These are phyloP conservation scores for Odontomyia ornata DNA, from an alignment of 2,888 invertebrate species.

Conservation along the genomic window DNA sequence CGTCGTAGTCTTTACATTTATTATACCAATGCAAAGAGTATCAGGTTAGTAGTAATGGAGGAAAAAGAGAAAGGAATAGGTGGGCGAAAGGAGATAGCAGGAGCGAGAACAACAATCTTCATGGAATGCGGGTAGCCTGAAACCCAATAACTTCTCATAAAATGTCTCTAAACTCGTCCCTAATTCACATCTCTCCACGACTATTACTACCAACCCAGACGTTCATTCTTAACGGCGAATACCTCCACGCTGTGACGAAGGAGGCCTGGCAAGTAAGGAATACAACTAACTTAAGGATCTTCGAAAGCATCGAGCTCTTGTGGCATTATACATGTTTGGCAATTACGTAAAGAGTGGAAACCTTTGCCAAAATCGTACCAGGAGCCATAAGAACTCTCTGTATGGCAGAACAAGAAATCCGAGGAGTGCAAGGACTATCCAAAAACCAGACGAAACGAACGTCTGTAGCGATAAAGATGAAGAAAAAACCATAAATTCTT, in stretches of 20 bases:
- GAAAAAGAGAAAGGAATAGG: too few species aligned
- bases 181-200: background rate
- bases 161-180: slow-evolving; percentile 4
- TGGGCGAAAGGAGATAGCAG: too few species aligned
- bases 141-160: slow-evolving; percentile 43
- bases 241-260: background rate
- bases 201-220: background rate
- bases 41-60: too few species aligned
- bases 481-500: slow-evolving; percentile 47
- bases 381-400: background rate
- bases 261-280: background rate
- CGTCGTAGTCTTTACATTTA: background rate
- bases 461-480: slow-evolving; percentile 21
- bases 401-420: slow-evolving; percentile 25
- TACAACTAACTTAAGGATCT: background rate
- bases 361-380: slow-evolving; percentile 13
- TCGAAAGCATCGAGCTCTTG: background rate
- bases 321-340: slow-evolving; percentile 35
- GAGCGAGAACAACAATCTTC: background rate
- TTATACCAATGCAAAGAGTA: too few species aligned
- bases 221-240: background rate
- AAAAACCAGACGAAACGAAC: slow-evolving; percentile 20
- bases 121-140: slow-evolving; percentile 9
- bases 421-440: slow-evolving; percentile 2
- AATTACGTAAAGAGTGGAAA: slow-evolving; percentile 37